Conservation (phyloP, 2,888 invertebrate genomes). For the Plagodis dolabraria region DNA sequence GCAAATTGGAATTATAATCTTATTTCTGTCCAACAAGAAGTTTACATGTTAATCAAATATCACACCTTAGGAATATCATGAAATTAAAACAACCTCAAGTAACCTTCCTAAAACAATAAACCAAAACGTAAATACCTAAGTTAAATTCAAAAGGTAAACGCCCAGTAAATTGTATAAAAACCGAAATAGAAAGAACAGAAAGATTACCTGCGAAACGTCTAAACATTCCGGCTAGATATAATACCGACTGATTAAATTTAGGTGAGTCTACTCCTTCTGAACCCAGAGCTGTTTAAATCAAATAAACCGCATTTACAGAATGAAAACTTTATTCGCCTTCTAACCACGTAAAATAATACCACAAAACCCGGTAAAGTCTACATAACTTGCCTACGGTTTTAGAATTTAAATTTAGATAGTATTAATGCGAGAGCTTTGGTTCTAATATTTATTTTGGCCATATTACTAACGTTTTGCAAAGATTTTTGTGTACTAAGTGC, state of each 20-base stretch:
- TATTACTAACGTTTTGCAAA: slow-evolving; percentile 31
- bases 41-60: no score
- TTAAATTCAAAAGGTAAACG: slow-evolving; percentile 16
- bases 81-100: no score
- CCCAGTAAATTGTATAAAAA: slow-evolving; percentile 20
- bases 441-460: slow-evolving; percentile 43
- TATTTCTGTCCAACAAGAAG: no score
- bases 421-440: slow-evolving; percentile 45
- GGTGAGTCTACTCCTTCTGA: slow-evolving; percentile 39
- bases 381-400: slow-evolving; percentile 54
- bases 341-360: slow-evolving; percentile 62
- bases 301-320: slow-evolving; percentile 62
- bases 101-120: background rate
- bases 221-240: slow-evolving; percentile 45
- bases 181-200: slow-evolving; percentile 13
- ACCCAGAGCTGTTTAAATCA: slow-evolving; percentile 52
- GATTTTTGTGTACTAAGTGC: slow-evolving; percentile 34
- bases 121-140: slow-evolving; percentile 14
- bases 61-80: no score
- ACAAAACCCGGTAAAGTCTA: slow-evolving; percentile 55
- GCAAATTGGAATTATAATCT: no score
- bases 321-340: slow-evolving; percentile 59
- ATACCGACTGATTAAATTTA: slow-evolving; percentile 52
- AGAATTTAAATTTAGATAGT: slow-evolving; percentile 56
- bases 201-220: slow-evolving; percentile 34